Conservation (phyloP, 2,888 invertebrate species). For the Tiphia femorata region DNA sequence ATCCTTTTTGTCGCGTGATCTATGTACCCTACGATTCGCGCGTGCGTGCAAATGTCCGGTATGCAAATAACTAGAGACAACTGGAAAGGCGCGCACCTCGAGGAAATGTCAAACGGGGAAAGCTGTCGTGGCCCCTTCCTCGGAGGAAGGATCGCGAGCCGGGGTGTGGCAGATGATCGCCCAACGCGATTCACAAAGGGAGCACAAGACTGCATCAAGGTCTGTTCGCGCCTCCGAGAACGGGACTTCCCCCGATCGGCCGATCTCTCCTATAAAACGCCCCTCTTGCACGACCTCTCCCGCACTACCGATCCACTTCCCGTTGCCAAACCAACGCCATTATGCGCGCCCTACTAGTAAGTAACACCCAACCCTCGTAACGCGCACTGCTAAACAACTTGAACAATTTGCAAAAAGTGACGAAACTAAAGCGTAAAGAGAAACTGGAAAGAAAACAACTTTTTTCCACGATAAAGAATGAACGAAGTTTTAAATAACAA, state of each 20-base stretch:
- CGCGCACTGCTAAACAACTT: not conserved
- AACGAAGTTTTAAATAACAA: not conserved
- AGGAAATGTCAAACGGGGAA: too few relatives aligned
- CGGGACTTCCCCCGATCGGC: too few relatives aligned
- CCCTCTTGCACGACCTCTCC: constrained; percentile 47
- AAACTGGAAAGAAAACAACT: not conserved
- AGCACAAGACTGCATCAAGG: constrained; percentile 43
- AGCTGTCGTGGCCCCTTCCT: too few relatives aligned
- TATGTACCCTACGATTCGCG: too few relatives aligned
- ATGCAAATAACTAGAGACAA: too few relatives aligned
- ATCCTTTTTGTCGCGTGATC: too few relatives aligned
- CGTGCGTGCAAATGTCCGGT: too few relatives aligned
- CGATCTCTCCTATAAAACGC: constrained; percentile 60
- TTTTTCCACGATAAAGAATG: too few relatives aligned
- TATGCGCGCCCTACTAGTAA: constrained; percentile 49
- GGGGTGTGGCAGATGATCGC: too few relatives aligned
- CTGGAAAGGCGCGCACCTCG: too few relatives aligned
- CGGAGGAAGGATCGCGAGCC: too few relatives aligned
- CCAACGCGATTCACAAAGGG: not conserved
- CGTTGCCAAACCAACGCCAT: constrained; percentile 42
- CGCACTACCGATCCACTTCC: constrained; percentile 47
- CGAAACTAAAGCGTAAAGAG: not conserved
- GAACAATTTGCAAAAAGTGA: not conserved
- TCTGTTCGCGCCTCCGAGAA: constrained; percentile 48
- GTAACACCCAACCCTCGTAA: constrained; percentile 18